Conservation (phyloP, 2,797 vertebrate genomes). For the Prionace glauca region DNA sequence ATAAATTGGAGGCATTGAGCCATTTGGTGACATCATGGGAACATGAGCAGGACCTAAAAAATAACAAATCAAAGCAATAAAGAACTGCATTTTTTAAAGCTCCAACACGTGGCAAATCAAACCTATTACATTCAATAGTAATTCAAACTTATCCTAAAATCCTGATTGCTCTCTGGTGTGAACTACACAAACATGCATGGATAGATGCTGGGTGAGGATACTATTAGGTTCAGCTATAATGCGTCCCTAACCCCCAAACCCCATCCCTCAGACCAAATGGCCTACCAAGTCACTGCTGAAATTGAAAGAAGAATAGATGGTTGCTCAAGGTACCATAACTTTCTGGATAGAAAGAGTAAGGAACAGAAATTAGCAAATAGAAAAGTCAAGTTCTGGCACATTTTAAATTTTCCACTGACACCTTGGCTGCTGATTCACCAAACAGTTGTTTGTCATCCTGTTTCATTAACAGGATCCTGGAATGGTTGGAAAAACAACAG, state of each 20-base stretch:
- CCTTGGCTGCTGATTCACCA: background rate
- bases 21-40: slow-evolving; percentile 70
- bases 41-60: slow-evolving; percentile 66
- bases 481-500: background rate
- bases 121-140: background rate
- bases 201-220: background rate
- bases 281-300: background rate
- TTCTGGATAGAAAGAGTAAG: background rate
- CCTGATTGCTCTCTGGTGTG: background rate
- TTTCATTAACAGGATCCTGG: background rate
- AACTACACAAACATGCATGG: background rate
- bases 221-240: background rate
- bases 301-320: background rate
- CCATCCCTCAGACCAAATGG: background rate
- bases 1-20: slow-evolving; percentile 67
- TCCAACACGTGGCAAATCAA: background rate
- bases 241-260: too few species aligned
- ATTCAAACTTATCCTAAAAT: background rate
- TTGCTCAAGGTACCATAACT: background rate
- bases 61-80: slow-evolving; percentile 32
- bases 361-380: background rate
- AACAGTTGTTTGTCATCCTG: background rate
- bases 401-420: background rate
- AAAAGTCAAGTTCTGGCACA: background rate
- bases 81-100: background rate